Conservation (phyloP, 2,888 invertebrate genomes). For the Agrotis clavis region DNA sequence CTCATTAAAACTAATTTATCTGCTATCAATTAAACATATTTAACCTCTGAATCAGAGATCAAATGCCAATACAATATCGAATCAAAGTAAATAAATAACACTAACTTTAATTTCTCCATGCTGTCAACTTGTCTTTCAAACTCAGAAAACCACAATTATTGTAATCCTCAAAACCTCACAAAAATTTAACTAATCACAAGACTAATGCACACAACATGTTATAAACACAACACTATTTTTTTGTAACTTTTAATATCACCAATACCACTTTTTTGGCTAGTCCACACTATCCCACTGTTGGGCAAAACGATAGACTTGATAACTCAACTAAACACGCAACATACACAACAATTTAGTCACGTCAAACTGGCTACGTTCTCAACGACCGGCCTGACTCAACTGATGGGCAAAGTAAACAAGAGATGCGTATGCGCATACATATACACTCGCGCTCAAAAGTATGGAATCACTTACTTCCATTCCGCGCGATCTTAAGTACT, state of each 20-base stretch:
- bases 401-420: constrained; percentile 50
- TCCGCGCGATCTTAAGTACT: no score
- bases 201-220: not conserved
- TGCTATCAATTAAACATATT: no score
- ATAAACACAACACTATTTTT: no score
- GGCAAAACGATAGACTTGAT: not conserved
- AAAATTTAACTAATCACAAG: constrained; percentile 6
- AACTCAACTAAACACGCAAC: not conserved
- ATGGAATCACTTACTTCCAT: not conserved
- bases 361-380: not conserved
- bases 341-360: not conserved
- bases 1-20: no score
- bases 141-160: not conserved
- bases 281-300: no score
- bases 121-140: not conserved
- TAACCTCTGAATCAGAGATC: not conserved
- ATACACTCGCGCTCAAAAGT: not conserved
- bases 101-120: constrained; percentile 49
- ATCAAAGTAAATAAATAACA: not conserved
- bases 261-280: not conserved
- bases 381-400: constrained; percentile 40
- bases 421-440: constrained; percentile 10
- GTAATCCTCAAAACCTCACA: not conserved
- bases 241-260: no score
- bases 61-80: not conserved